phyloP scores from a whole-genome alignment of 2,888 invertebrate genomes.

The Gari tellinella region DNA sequence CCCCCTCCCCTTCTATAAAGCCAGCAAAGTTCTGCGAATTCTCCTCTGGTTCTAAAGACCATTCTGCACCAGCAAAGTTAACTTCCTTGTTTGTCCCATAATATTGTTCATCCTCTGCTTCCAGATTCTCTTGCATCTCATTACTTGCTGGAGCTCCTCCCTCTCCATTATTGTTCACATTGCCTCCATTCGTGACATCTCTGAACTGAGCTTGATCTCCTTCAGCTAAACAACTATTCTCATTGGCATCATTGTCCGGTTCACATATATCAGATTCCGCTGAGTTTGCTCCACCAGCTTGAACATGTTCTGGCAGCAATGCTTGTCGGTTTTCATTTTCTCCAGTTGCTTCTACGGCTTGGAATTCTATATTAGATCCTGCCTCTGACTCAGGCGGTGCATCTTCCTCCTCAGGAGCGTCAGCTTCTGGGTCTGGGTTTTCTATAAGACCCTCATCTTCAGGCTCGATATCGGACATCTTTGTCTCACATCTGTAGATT shows the following conservation, averaged over 20 bases:
- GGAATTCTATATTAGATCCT: conserved; percentile 9
- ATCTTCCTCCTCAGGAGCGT: conserved; percentile 24
- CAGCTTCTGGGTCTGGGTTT: conserved; percentile 68
- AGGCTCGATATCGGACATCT: conserved; percentile 60
- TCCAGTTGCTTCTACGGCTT: conserved; percentile 5
- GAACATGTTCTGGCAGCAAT: background rate
- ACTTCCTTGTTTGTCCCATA: conserved; percentile 6
- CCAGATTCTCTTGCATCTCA: conserved; percentile 18
- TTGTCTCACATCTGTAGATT: conserved; percentile 14
- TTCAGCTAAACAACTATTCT: conserved; percentile 6
- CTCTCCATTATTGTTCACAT: conserved; percentile 3
- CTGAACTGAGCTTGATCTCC: background rate
- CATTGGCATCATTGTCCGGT: background rate
- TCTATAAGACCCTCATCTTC: conserved; percentile 55
- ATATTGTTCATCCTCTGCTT: conserved; percentile 58
- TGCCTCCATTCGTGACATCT: background rate
- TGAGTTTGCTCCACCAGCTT: background rate
- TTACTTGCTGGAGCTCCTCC: background rate
- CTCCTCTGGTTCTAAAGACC: conserved; percentile 50
- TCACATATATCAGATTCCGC: background rate
- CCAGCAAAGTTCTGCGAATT: conserved; percentile 10
- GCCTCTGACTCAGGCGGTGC: conserved; percentile 21
- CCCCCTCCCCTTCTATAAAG: background rate
- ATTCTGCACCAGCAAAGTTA: conserved; percentile 32
- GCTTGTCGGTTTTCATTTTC: conserved; percentile 5